Base-by-base conservation (phyloP, 2,888 invertebrate genomes). In the Hirudinaria manillensis region DNA sequence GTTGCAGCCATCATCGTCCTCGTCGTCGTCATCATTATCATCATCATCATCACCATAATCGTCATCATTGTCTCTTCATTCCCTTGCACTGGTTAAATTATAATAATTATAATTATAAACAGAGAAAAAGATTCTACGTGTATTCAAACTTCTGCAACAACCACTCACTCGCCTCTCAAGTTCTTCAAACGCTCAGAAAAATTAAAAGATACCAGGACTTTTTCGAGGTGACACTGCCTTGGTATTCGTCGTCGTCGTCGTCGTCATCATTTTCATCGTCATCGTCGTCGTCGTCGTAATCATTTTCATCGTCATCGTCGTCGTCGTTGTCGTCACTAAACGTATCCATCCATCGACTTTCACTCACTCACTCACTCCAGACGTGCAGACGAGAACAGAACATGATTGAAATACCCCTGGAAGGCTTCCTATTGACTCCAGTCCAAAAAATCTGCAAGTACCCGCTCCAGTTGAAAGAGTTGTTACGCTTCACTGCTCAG, bases 371-470 rank as follows among this genome's bases (percentile, higher is more conserved):
- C 3, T 29, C 61, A 7, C 10, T 61, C 24, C 21, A 87, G 86
- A 92, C 92, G 6, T 93, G 93, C 83, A 89, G 93, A 45, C 87
- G 92, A 77, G 89, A 92, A 83, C 89, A 92, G 80, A 90, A 91
- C 78, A 89, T 93, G 82, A 91, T 92, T 74, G 92, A 92, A 83
- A 90, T 93, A 66, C 91, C 92, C 19, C 86, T 93, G 67, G 92
- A 93, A 81, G 93, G 93, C 45, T 93, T 93, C 86, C 87, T 93
- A 70, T 86, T 93, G 72, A 92, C 92, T 19, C 93, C 93, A 0
- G 91, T 93, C 75, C 93, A 93, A 85, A 89, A 92, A 84, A 93
- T 93, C 81, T 93, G 93, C 86, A 92, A 93, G 83, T 93, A 93
- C 85, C 93, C 93, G 19, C 88, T 93, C 72, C 93, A 93, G 83